A percentile compares a stretch with the other conserved stretches of the same genome.
These are phyloP conservation scores for Tetranychus truncatus DNA, from an alignment of 2,888 invertebrate species.

Conservation along the genomic window DNA sequence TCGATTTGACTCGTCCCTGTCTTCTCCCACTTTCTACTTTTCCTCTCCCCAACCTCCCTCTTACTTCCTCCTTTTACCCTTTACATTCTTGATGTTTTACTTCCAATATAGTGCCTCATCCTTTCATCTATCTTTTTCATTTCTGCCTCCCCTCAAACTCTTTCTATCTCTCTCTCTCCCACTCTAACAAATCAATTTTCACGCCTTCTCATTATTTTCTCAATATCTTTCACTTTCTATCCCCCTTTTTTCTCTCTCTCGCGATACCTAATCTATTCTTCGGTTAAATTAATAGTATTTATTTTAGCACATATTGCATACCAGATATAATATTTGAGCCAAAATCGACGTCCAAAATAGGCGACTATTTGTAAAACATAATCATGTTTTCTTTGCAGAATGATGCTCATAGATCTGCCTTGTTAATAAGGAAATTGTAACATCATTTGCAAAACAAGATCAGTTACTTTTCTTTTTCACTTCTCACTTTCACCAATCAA, in stretches of 20 bases:
- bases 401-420: neutral
- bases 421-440: neutral
- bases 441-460: neutral
- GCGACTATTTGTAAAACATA: neutral
- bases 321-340: neutral
- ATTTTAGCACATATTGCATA: neutral
- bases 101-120: neutral
- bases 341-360: neutral
- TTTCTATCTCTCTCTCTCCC: neutral
- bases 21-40: too few relatives aligned
- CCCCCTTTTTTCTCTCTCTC: neutral
- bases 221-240: neutral
- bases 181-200: neutral
- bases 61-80: neutral
- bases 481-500: neutral
- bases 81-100: neutral
- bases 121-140: neutral
- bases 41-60: conserved; percentile 2
- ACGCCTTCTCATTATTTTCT: neutral
- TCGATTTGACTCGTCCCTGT: neutral
- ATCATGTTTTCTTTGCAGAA: neutral
- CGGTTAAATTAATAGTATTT: neutral
- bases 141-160: neutral
- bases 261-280: too few relatives aligned
- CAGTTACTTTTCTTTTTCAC: neutral